These are phyloP conservation scores for Euphonia xanthogaster DNA, from an alignment of 2,797 vertebrate genomes.

Conservation along the genomic window DNA sequence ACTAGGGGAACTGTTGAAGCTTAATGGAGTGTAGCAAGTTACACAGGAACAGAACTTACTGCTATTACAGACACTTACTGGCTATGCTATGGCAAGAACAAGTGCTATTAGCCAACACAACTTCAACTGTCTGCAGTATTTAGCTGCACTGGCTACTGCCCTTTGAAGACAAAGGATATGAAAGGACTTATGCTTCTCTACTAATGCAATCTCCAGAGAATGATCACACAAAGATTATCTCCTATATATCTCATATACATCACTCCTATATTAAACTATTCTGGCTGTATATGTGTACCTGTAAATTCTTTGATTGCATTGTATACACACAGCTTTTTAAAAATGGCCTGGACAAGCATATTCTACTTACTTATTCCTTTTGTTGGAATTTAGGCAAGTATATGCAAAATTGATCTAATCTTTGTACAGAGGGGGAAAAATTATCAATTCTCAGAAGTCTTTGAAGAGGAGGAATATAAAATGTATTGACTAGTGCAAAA, in stretches of 20 bases:
- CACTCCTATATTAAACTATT: neutral
- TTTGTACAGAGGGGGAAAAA: neutral
- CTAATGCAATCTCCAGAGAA: neutral
- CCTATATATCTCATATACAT: no score
- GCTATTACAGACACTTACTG: neutral
- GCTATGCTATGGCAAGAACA: neutral
- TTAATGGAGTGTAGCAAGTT: neutral
- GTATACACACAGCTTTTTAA: neutral
- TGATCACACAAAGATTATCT: neutral
- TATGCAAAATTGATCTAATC: neutral
- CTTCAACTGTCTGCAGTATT: neutral
- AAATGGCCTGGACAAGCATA: neutral
- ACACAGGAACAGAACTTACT: neutral
- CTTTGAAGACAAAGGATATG: neutral
- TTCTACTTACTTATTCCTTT: neutral
- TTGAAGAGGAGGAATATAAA: constrained; percentile 1
- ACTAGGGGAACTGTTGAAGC: neutral
- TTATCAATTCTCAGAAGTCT: neutral
- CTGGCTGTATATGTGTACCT: neutral
- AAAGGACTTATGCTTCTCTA: neutral
- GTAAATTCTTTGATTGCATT: neutral
- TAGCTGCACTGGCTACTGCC: neutral
- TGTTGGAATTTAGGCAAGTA: neutral
- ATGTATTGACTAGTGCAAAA: neutral
- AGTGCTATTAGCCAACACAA: neutral